Conservation (phyloP, 2,888 invertebrate genomes). For the Drosophila niveifrons region DNA sequence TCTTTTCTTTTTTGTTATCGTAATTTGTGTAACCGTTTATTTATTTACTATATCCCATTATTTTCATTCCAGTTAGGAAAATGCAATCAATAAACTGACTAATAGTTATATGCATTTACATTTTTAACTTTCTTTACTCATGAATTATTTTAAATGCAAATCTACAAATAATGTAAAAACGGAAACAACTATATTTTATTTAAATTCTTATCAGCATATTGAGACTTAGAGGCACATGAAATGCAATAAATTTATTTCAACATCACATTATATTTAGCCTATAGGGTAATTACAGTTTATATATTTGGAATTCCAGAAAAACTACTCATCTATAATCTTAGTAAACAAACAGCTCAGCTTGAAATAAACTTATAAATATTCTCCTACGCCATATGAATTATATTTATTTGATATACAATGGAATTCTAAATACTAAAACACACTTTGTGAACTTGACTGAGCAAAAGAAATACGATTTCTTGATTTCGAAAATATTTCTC, state of each 20-base stretch:
- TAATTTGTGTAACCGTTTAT: background rate
- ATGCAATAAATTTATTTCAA: background rate
- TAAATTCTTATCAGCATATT: conserved; percentile 12
- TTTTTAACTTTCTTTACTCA: background rate
- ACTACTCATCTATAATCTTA: conserved; percentile 1
- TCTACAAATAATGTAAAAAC: background rate
- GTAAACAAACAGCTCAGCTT: conserved; percentile 24
- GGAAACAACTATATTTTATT: background rate
- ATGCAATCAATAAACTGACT: too few species aligned
- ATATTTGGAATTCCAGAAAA: background rate
- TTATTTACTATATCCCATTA: too few species aligned
- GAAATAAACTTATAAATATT: conserved; percentile 2
- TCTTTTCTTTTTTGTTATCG: background rate
- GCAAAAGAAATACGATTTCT: background rate
- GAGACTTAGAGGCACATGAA: background rate
- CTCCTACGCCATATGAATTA: background rate
- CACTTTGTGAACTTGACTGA: conserved; percentile 7
- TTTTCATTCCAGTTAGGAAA: too few species aligned
- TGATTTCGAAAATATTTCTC: background rate
- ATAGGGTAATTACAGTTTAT: background rate
- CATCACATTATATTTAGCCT: background rate
- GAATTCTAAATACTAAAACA: background rate
- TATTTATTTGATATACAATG: background rate
- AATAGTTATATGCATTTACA: background rate
- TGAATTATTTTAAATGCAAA: background rate